Base-by-base conservation (phyloP, 2,113 vertebrate genomes). In the Etia nguti region DNA sequence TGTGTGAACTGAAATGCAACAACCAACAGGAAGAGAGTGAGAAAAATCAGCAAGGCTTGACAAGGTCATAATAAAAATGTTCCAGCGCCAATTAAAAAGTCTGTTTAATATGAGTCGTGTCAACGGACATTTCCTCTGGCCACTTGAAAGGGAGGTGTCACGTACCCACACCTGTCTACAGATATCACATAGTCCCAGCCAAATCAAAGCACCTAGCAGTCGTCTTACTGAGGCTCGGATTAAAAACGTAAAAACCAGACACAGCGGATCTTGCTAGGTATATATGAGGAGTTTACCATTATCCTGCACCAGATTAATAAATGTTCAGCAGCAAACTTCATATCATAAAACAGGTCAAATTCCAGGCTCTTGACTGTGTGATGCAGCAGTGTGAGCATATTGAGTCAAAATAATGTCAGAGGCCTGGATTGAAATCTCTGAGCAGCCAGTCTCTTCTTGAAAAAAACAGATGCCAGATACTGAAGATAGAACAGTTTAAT, bases 1-100 rank as follows among this genome's bases (percentile, higher is more conserved):
- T 87, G 79, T 85, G 88, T 84, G 26, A 82, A 87, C 56, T 81
- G 89, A 60, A 34, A 89, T 41, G 6, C 81, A 88, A 4, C 83
- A 91, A 92, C 79, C 81, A 38, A 79, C 68, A 82, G 83, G 57
- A 41, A 65, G 82, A 29, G 34, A n/a, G 24, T 52, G 22, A 52
- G 77, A 26, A 34, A 24, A 34, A 41, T 57, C 16, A n/a, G 31
- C 3, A 4, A 70, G 59, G 26, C 20, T 43, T 6, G 43, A 75
- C 12, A 16, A 75, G 81, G 8, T 55, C 34, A 26, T 59, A 26
- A 79, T 26, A 48, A 77, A 80, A 15, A 79, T 20, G 38, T 54
- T 81, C 16, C 46, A 48, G 46, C 12, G 80, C 16, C 48, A 90
- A 68, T 81, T 83, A 83, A 70, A 55, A 36, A 84, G 15, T 88